Base-by-base conservation (phyloP, 2,888 invertebrate species). In the Leptogaster cylindrica region DNA sequence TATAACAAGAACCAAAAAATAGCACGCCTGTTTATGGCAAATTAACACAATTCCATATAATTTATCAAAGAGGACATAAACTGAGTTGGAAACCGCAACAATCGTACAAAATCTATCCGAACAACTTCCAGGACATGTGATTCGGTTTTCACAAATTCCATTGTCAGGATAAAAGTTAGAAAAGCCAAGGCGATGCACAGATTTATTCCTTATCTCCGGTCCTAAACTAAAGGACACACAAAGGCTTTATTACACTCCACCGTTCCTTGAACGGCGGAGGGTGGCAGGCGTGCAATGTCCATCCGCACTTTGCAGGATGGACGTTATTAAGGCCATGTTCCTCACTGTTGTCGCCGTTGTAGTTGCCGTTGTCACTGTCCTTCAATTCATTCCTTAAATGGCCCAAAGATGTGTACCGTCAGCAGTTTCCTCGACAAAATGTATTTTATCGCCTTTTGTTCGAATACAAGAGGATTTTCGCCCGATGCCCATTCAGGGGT, bases 391-490 rank as follows among this genome's bases (percentile, higher is more conserved):
- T 36, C 20, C 50, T 27, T 36, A 65, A 65, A 65, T 50, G 36
- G 51, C 33, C 50, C 50, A 18, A 65, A 65, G 65, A 65, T 33
- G 65, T 65, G 50, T 50, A 33, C 25, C 50, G 65, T 65, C 65
- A 65, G 65, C 65, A 50, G 50, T 65, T 51, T 65, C 39, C 50
- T 25, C 51, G 36, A 10, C 50, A 25, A 50, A 65, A 65, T 51
- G 65, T 65, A 27, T 65, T 65, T 65, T 65, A 65, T 65, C 65
- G 65, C 51, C 65, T 65, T 65, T 65, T 65, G 65, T 65, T 51
- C 65, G 36, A 25, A 33, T 50, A 50, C 44, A 39, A 36, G 50
- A 65, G 65, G 50, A 65, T 65, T 65, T 65, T 50, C 39, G 65
- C 51, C 50, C 31, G 36, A 27, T 51, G 33, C 27, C 25, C n/a